These are phyloP conservation scores for Hiodon alosoides DNA, from an alignment of 2,113 vertebrate species.

Conservation along the genomic window DNA sequence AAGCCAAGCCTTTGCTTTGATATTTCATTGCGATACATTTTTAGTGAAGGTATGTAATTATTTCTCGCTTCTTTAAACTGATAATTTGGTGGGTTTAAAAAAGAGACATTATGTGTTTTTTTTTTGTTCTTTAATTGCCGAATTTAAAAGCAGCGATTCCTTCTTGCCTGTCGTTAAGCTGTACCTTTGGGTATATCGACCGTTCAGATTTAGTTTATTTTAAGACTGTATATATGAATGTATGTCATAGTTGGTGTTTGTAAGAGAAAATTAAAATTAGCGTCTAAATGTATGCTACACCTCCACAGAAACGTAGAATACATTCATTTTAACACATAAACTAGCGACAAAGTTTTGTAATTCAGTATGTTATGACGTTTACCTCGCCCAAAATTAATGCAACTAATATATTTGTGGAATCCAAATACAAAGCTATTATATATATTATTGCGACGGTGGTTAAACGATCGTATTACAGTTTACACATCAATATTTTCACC, in stretches of 20 bases:
- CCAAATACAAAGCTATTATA: not conserved
- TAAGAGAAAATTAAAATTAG: not conserved
- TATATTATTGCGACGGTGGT: conserved; percentile 14
- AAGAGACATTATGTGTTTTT: not conserved
- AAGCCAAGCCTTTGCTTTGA: conserved; percentile 5
- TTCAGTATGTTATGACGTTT: not conserved
- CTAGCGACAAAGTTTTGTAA: not conserved
- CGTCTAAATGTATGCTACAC: not conserved
- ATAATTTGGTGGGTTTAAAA: not conserved
- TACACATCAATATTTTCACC: not conserved
- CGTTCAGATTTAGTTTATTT: not conserved
- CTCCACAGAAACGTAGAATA: not conserved
- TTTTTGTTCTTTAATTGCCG: not conserved
- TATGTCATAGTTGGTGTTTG: not conserved
- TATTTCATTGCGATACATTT: not conserved
- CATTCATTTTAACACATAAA: conserved; percentile 4
- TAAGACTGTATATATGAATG: not conserved
- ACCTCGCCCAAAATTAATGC: not conserved
- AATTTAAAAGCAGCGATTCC: not conserved
- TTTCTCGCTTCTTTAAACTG: not conserved
- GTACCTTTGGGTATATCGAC: no score
- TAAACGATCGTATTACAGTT: not conserved
- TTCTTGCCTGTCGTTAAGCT: conserved; percentile 1
- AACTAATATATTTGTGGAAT: not conserved
- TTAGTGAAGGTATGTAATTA: no score